A percentile compares a stretch with the other conserved stretches of the same genome.
Evolutionary conservation across 1,140 invertebrate species (phyloP).

Genomic region (Olivierus martensii): DNA sequence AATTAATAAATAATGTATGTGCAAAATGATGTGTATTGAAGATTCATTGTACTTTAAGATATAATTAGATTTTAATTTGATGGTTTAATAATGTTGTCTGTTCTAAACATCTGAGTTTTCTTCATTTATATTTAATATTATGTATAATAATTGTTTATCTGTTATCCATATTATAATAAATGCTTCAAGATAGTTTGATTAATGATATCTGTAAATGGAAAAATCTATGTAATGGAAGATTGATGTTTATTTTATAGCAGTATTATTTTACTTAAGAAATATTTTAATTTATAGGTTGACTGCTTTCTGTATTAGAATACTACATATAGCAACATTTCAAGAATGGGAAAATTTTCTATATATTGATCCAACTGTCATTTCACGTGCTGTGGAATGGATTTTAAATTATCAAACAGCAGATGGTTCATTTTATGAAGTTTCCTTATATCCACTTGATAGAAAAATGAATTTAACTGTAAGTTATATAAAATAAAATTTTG

Average conservation of each 20-base stretch:
- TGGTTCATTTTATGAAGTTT: constrained; percentile 72
- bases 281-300: constrained; percentile 45
- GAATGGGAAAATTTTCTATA: constrained; percentile 89
- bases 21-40: no score
- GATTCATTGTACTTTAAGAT: no score
- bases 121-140: no score
- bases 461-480: constrained; percentile 59
- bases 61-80: no score
- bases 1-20: no score
- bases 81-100: no score
- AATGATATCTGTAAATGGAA: no score
- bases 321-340: constrained; percentile 70
- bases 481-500: background rate
- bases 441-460: constrained; percentile 56
- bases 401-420: constrained; percentile 59
- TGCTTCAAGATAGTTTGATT: no score
- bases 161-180: no score
- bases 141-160: no score
- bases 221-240: no score
- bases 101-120: no score
- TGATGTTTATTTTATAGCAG: background rate
- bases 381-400: constrained; percentile 60
- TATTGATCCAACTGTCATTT: constrained; percentile 68
- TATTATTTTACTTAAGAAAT: background rate
- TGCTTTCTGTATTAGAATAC: constrained; percentile 63